Evolutionary conservation across 2,888 invertebrate genomes (phyloP).

Genomic region (Dasypolia templi): DNA sequence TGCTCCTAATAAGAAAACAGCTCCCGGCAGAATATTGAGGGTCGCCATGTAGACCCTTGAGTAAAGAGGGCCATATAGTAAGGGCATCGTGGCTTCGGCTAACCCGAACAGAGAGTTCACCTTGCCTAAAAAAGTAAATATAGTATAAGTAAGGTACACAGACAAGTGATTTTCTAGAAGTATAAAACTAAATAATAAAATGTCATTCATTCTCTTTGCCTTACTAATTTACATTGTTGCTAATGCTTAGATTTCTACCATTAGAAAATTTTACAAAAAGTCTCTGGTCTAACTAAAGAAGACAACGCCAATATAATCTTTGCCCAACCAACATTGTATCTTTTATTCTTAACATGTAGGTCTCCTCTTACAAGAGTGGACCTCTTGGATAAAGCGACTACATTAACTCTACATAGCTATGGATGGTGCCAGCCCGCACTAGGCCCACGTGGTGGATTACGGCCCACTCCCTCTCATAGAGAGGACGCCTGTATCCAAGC

Average conservation of each 20-base stretch:
- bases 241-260: no score
- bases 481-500: no score
- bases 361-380: neutral
- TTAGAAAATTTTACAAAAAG: no score
- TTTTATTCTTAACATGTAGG: neutral
- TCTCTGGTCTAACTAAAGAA: no score
- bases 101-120: constrained; percentile 94
- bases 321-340: neutral
- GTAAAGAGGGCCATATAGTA: constrained; percentile 94
- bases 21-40: constrained; percentile 92
- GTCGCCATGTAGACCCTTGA: constrained; percentile 93
- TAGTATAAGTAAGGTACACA: neutral
- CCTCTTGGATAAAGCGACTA: no score
- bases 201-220: no score
- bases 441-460: no score
- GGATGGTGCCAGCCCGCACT: no score
- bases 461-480: no score
- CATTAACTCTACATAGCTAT: neutral
- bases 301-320: no score
- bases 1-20: constrained; percentile 93
- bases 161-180: neutral
- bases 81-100: constrained; percentile 93
- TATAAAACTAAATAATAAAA: neutral
- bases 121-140: constrained; percentile 89
- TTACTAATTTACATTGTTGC: no score